Evolutionary conservation across 92 coral and sea anemone species (phyloP).

Genomic region (Pocillopora grandis): DNA sequence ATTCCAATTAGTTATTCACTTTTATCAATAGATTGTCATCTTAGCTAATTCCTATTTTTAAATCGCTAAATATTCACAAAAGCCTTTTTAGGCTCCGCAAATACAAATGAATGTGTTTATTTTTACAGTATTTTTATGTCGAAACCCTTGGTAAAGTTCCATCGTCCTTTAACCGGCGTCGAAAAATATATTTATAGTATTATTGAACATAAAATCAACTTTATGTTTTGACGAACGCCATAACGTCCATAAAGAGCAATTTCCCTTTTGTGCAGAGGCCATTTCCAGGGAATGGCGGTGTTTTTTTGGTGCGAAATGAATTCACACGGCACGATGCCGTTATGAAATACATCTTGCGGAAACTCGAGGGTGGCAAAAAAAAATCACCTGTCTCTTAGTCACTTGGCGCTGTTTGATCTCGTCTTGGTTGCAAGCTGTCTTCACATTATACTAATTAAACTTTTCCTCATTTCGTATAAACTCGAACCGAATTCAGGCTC

Average conservation of each 20-base stretch:
- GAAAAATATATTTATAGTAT: not conserved
- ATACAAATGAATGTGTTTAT: not conserved
- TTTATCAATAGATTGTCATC: not conserved
- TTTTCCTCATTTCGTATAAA: conserved; percentile 41
- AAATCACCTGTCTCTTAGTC: not conserved
- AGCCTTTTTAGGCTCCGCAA: not conserved
- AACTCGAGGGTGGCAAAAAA: not conserved
- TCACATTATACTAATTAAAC: not conserved
- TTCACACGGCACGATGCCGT: not conserved
- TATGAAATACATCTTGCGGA: not conserved
- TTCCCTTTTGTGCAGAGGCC: not conserved
- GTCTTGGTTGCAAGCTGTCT: not conserved
- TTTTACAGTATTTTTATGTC: not conserved
- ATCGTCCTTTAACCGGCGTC: not conserved
- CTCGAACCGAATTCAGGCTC: conserved; percentile 29
- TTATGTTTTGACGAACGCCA: not conserved
- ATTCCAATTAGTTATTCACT: not conserved
- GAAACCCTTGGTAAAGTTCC: not conserved
- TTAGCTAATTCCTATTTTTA: not conserved
- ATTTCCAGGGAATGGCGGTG: not conserved
- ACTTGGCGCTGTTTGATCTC: not conserved
- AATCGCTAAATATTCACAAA: not conserved
- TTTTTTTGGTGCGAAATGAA: no score
- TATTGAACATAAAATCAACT: not conserved
- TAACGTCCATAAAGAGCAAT: not conserved